These are phyloP conservation scores for Leptatherina wallacei DNA, from an alignment of 2,797 vertebrate genomes.

Conservation along the genomic window DNA sequence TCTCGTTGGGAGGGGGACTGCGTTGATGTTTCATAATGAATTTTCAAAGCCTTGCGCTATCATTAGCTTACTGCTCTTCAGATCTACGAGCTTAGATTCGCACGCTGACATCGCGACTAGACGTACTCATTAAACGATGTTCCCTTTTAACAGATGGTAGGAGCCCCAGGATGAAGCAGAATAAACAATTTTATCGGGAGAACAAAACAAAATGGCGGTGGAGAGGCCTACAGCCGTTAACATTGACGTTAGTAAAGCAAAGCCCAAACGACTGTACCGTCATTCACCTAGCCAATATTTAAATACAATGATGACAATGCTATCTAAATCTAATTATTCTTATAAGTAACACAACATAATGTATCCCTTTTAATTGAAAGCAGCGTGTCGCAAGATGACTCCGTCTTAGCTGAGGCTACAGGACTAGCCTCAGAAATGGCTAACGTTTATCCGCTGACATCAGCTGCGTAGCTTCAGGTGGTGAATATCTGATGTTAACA, in stretches of 20 bases:
- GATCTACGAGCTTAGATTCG: background rate
- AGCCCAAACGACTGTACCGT: background rate
- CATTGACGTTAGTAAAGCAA: conserved; percentile 5
- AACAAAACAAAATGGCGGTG: conserved; percentile 89
- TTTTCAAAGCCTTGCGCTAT: conserved; percentile 37
- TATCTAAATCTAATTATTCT: rapidly evolving
- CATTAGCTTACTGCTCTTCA: background rate
- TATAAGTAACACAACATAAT: background rate
- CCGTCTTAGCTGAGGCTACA: conserved; percentile 11
- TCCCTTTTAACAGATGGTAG: no score
- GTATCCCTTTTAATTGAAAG: rapidly evolving
- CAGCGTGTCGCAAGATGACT: background rate
- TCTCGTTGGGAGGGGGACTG: conserved; percentile 73
- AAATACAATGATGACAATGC: rapidly evolving
- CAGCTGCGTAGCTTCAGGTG: background rate
- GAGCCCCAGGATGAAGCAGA: conserved; percentile 12
- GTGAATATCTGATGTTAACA: background rate
- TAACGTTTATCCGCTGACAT: conserved; percentile 41
- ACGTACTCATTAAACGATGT: background rate
- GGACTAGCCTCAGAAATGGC: conserved; percentile 16
- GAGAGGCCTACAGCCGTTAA: conserved; percentile 62
- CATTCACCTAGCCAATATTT: no score
- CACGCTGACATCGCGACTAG: background rate
- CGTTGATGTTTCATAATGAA: conserved; percentile 76
- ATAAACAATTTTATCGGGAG: conserved; percentile 66